These are phyloP conservation scores for Yoshiicerus persimilis DNA, from an alignment of 1,140 invertebrate species.

Conservation along the genomic window DNA sequence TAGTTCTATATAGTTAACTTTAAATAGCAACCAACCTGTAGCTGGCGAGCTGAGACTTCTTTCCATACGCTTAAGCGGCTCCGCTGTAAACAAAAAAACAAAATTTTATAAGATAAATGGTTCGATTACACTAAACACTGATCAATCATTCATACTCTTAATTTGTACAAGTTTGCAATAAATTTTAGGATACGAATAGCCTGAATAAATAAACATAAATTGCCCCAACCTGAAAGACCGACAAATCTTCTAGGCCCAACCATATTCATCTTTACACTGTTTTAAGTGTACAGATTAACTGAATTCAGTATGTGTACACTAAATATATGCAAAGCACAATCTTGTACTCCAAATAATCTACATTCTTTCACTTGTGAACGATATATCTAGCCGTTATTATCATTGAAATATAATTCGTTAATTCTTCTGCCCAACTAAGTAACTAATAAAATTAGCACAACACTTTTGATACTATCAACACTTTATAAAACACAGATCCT, in stretches of 20 bases:
- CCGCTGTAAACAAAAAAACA: constrained; percentile 46
- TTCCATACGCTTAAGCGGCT: constrained; percentile 49
- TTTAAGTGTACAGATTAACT: not conserved
- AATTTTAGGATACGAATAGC: too few species aligned
- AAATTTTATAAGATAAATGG: not conserved
- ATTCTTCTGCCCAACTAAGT: too few species aligned
- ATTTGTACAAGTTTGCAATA: not conserved
- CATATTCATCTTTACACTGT: constrained; percentile 42
- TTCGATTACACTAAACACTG: not conserved
- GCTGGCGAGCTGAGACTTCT: constrained; percentile 49
- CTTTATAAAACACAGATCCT: too few species aligned
- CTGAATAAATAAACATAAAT: too few species aligned
- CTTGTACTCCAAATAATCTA: too few species aligned
- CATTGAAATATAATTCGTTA: too few species aligned
- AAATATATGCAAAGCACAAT: too few species aligned
- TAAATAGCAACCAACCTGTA: constrained; percentile 46
- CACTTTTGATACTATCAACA: too few species aligned
- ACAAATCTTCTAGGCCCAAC: constrained; percentile 27
- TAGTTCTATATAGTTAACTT: not conserved
- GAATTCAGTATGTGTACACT: too few species aligned
- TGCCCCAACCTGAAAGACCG: constrained; percentile 29
- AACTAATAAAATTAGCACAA: too few species aligned
- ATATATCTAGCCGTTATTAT: too few species aligned
- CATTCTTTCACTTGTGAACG: too few species aligned
- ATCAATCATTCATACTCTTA: not conserved